Evolutionary conservation across 2,113 vertebrate species (phyloP).

Genomic region (Erpornis zantholeuca): DNA sequence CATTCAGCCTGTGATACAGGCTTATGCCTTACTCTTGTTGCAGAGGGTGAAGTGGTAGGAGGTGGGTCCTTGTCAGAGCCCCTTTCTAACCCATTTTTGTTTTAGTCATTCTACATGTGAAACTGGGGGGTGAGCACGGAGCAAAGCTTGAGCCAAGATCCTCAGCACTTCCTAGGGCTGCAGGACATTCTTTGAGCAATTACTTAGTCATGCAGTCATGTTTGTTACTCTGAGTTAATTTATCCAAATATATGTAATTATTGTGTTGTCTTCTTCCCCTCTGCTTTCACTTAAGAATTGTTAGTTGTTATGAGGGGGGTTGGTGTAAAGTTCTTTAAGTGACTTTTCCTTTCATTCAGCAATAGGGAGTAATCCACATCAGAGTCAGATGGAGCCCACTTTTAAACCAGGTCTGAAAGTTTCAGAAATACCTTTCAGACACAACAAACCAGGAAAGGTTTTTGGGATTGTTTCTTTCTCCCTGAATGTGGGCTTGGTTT

Average conservation of each 20-base stretch:
- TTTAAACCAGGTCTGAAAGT: neutral
- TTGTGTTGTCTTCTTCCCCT: neutral
- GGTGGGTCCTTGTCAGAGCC: neutral
- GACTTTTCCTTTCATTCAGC: neutral
- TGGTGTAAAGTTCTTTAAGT: neutral
- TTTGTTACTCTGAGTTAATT: neutral
- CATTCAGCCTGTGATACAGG: neutral
- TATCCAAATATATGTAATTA: neutral
- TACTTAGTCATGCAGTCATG: neutral
- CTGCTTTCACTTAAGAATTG: neutral
- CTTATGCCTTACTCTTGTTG: neutral
- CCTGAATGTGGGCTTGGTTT: neutral
- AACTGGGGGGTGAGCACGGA: neutral
- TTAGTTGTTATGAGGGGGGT: neutral
- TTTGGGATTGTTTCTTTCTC: neutral
- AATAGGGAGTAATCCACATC: neutral
- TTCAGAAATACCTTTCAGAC: neutral
- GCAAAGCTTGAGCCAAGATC: neutral
- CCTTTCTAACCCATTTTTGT: neutral
- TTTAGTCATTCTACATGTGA: neutral
- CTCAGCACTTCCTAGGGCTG: neutral
- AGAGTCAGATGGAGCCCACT: neutral
- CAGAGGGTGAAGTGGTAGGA: neutral
- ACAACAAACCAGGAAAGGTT: neutral
- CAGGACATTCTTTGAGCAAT: neutral